Evolutionary conservation across 2,888 invertebrate genomes (phyloP), one percentile per base, ranked within the genome.

Genomic region (Meliscaeva auricollis): DNA sequence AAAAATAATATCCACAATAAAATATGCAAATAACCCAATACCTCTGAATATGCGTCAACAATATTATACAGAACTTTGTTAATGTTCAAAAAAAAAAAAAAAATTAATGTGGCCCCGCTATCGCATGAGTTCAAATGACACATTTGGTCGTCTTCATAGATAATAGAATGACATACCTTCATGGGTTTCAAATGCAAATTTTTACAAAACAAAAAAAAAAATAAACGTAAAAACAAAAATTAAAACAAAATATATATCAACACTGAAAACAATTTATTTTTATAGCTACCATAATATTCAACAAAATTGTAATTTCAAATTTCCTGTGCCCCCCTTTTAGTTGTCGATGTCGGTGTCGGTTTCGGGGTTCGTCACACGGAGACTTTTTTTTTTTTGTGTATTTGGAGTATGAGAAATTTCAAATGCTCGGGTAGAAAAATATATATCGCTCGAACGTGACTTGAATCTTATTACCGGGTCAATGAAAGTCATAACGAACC

Each of bases 301-400:
- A 80, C 72, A 44, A 84, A 84, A 84, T 84, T 80, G 84, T 84
- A 84, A 84, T 84, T 84, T 84, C 46, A 84, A 79, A 80, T 84
- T 84, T 80, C 75, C 70, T 79, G 66, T 80, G 75, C 52, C 44
- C 46, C 38, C 48, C 20, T 72, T 46, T 32, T 22, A 56, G 35
- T 13, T 64, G 69, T 46, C 74, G 62, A 48, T 56, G 52, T 44
- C 44, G 35, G 7, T 44, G 64, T 78, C 64, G 64, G 2, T 11
- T 3, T 38, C 74, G 68, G 26, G 32, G 60, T 76, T 58, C 1
- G 15, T 46, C 52, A 26, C 26, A 26, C 26, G 4, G 26, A 26
- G 4, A 26, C 22, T 6, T 15, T 68, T 54, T 62, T 3, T 26
- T 52, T 38, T 32, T n/a, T 38, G 70, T 62, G 54, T 35, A 69